Conservation (phyloP, 2,797 vertebrate species). For the Aythya fuligula region DNA sequence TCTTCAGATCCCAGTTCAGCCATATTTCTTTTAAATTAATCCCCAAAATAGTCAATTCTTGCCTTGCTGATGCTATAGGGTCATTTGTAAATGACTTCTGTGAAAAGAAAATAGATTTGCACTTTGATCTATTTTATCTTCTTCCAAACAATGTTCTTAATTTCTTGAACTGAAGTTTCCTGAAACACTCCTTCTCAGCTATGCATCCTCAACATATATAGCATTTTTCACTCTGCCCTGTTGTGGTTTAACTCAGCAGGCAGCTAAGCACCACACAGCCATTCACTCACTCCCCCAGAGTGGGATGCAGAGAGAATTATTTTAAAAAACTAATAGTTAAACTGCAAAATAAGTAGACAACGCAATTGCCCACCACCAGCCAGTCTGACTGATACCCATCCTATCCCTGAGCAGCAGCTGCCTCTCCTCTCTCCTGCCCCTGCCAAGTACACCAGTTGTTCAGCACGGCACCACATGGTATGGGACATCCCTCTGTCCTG, state of each 20-base stretch:
- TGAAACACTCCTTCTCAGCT: background rate
- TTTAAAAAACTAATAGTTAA: too few relatives aligned
- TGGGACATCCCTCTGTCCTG: background rate
- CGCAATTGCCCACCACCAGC: background rate
- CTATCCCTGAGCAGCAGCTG: background rate
- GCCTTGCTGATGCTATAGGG: background rate
- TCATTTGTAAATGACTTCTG: background rate
- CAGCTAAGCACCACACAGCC: background rate
- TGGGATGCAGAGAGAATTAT: background rate
- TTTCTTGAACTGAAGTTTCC: background rate
- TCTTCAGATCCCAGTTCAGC: background rate
- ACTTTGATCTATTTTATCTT: background rate
- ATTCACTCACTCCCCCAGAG: background rate
- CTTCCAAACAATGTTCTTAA: background rate
- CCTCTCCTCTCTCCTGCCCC: too few relatives aligned
- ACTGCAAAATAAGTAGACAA: background rate
- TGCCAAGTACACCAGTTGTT: background rate
- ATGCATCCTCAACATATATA: background rate
- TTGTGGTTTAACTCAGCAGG: background rate
- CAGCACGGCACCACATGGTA: background rate
- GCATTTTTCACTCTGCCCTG: background rate
- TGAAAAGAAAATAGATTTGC: background rate
- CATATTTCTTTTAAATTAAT: background rate
- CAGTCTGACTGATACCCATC: background rate
- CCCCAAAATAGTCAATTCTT: background rate